A percentile compares a stretch with the other conserved stretches of the same genome.
Conservation (phyloP, 2,113 vertebrate species). For the Hyperopisus bebe region DNA sequence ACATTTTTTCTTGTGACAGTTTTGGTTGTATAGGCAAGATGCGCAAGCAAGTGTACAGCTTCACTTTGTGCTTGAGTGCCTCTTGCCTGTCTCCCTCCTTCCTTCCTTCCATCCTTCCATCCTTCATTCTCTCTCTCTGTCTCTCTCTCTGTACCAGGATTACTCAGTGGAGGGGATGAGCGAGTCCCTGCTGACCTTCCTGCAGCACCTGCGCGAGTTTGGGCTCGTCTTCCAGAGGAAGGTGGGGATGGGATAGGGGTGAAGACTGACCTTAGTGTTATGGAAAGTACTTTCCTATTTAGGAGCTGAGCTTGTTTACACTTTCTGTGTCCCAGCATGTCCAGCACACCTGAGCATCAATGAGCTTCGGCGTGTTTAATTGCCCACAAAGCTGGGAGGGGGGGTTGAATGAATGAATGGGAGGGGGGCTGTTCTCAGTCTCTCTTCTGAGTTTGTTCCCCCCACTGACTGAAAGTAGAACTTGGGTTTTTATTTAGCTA, state of each 20-base stretch:
- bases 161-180: conserved; percentile 94
- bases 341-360: not conserved
- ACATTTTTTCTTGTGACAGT: not conserved
- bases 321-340: not conserved
- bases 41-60: not conserved
- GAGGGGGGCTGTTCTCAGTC: not conserved
- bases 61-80: not conserved
- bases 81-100: not conserved
- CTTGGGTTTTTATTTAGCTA: not conserved
- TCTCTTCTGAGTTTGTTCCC: not conserved
- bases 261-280: not conserved
- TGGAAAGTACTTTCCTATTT: not conserved
- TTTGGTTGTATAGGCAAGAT: not conserved
- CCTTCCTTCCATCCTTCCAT: no score
- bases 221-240: conserved; percentile 90
- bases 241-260: conserved; percentile 48
- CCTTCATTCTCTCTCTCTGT: not conserved
- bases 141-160: conserved; percentile 58
- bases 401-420: not conserved
- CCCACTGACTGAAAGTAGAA: not conserved
- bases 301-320: not conserved
- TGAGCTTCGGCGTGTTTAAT: not conserved
- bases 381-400: not conserved
- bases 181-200: conserved; percentile 81
- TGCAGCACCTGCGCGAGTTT: conserved; percentile 85